phyloP scores from a whole-genome alignment of 2,888 invertebrate species.

The Piscicola geometra region DNA sequence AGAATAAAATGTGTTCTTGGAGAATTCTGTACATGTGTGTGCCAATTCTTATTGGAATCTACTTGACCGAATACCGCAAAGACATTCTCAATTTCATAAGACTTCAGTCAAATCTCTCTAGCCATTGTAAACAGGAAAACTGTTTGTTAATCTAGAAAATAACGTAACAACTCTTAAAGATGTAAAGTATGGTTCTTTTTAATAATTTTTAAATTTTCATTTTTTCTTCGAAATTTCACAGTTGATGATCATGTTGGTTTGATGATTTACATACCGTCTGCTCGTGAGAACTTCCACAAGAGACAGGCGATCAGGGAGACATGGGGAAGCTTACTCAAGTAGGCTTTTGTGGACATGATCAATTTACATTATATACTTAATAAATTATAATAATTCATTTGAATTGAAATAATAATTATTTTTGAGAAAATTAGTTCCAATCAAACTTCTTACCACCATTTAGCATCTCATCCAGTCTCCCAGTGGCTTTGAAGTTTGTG shows the following conservation, averaged over 20 bases:
- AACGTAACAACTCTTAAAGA: background rate
- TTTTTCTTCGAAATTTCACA: slow-evolving; percentile 7
- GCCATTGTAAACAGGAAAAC: background rate
- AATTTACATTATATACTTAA: background rate
- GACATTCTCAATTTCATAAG: slow-evolving; percentile 32
- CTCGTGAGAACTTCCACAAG: slow-evolving; percentile 45
- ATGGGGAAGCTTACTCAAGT: slow-evolving; percentile 41
- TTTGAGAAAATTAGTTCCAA: background rate
- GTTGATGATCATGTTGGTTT: background rate
- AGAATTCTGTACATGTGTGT: slow-evolving; percentile 30
- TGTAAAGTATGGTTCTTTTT: background rate
- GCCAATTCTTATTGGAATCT: slow-evolving; percentile 32
- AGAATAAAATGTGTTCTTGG: slow-evolving; percentile 30
- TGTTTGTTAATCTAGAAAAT: background rate
- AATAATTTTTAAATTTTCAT: background rate
- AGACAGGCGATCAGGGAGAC: slow-evolving; percentile 44
- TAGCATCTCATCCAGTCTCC: background rate
- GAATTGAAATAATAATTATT: no score
- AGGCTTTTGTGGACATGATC: background rate
- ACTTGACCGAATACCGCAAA: slow-evolving; percentile 29
- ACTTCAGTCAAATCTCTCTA: slow-evolving; percentile 22
- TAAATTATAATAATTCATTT: no score
- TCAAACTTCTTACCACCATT: background rate
- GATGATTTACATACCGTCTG: slow-evolving; percentile 47
- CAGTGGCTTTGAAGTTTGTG: slow-evolving; percentile 37